A percentile compares a stretch with the other conserved stretches of the same genome.
These are phyloP conservation scores for Ophion ellenae DNA, from an alignment of 2,888 invertebrate genomes.

Conservation along the genomic window DNA sequence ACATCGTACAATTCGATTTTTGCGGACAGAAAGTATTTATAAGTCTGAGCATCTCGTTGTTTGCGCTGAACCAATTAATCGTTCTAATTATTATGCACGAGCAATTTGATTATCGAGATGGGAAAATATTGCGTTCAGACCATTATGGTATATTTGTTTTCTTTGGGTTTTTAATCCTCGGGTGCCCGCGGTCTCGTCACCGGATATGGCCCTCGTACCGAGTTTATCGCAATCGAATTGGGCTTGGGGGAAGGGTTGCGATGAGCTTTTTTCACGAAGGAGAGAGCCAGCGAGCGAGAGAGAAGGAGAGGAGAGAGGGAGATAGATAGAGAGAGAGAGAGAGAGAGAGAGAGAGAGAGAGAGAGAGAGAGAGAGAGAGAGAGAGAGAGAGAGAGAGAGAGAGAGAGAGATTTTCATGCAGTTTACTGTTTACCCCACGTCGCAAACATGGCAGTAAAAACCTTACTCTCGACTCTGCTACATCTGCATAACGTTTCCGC, in stretches of 20 bases:
- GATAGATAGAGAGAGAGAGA: too few relatives aligned
- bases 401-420: conserved; percentile 45
- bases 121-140: not conserved
- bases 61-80: not conserved
- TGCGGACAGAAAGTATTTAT: too few relatives aligned
- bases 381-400: too few relatives aligned
- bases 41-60: too few relatives aligned
- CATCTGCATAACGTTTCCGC: conserved; percentile 62
- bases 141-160: too few relatives aligned
- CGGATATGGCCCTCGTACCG: conserved; percentile 7
- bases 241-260: not conserved
- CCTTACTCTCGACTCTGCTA: conserved; percentile 22
- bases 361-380: conserved; percentile 15
- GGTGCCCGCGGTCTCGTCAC: not conserved
- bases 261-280: conserved; percentile 28
- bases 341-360: not conserved
- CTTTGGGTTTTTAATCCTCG: not conserved
- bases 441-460: conserved; percentile 35
- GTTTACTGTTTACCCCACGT: conserved; percentile 54
- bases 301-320: too few relatives aligned
- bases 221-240: conserved; percentile 52
- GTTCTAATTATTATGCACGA: not conserved
- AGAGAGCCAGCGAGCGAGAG: too few relatives aligned
- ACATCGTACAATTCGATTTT: too few relatives aligned
- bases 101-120: not conserved